phyloP scores from a whole-genome alignment of 2,888 invertebrate species.

The Agrochola litura region DNA sequence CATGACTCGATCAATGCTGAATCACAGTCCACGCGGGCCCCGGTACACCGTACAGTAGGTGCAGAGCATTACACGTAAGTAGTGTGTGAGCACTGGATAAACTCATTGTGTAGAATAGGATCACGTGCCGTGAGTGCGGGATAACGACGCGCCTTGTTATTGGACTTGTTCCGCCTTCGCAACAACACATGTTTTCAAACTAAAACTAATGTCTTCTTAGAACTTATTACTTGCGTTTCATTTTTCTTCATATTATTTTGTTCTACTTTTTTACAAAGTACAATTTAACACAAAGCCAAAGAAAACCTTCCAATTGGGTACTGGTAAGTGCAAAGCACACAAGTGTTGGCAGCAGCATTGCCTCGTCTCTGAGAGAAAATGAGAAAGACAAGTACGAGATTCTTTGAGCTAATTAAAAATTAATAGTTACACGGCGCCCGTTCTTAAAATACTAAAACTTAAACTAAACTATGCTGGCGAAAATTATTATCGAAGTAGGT shows the following conservation, averaged over 20 bases:
- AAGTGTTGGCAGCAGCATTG: conserved; percentile 17
- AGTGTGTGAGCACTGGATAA: conserved; percentile 60
- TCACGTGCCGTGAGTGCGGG: conserved; percentile 66
- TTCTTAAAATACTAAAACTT: conserved; percentile 60
- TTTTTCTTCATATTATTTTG: conserved; percentile 9
- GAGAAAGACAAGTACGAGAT: conserved; percentile 44
- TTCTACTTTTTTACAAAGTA: conserved; percentile 4
- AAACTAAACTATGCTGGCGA: conserved; percentile 36
- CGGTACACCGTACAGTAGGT: conserved; percentile 1
- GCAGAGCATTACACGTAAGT: conserved; percentile 90
- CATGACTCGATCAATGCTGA: conserved; percentile 35
- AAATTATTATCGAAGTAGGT: conserved; percentile 57
- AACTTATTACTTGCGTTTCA: conserved; percentile 24
- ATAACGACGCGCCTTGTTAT: conserved; percentile 57
- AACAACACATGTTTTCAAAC: conserved; percentile 53
- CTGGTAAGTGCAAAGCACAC: conserved; percentile 37
- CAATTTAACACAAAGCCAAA: conserved; percentile 28
- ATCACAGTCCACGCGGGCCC: conserved; percentile 23
- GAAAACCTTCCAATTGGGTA: conserved; percentile 22
- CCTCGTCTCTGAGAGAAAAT: conserved; percentile 30
- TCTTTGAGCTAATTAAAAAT: conserved; percentile 58
- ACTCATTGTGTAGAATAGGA: conserved; percentile 66
- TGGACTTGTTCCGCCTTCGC: conserved; percentile 52
- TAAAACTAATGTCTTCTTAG: conserved; percentile 34
- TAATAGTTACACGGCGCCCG: conserved; percentile 43